Conservation (phyloP, 1,140 invertebrate species). For the Leptinotarsa undecemlineata region DNA sequence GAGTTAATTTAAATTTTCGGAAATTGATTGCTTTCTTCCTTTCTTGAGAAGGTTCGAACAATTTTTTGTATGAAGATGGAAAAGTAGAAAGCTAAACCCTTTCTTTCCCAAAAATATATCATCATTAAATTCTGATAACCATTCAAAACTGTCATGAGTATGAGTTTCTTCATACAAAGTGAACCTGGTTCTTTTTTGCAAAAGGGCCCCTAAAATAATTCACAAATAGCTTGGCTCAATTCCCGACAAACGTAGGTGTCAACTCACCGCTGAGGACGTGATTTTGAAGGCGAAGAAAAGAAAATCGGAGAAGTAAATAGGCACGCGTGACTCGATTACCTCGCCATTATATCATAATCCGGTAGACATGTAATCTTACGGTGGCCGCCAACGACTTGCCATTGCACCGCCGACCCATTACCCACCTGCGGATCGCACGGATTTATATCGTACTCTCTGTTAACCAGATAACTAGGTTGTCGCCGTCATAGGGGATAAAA, state of each 20-base stretch:
- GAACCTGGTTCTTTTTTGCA: no score
- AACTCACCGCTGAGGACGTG: background rate
- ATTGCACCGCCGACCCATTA: constrained; percentile 18
- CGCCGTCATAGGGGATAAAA: no score
- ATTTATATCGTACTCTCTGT: background rate
- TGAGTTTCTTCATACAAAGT: no score
- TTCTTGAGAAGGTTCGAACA: no score
- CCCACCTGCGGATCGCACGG: constrained; percentile 27
- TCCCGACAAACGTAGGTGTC: background rate
- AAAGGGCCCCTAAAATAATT: background rate
- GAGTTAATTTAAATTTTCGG: no score
- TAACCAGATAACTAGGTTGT: background rate
- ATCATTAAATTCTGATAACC: no score
- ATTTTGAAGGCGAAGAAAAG: background rate
- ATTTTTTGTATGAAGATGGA: no score
- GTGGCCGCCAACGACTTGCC: constrained; percentile 32
- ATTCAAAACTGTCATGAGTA: no score
- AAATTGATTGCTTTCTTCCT: no score
- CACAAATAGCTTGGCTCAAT: background rate
- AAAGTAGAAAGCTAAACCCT: no score
- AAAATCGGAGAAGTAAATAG: constrained; percentile 19
- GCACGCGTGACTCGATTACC: constrained; percentile 51
- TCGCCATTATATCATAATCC: constrained; percentile 49
- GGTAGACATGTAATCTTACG: constrained; percentile 50
- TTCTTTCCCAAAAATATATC: no score